Percentiles rank a stretch among this genome's conserved stretches.
Conservation (phyloP, 2,888 invertebrate species). For the Pterobdella sp. region DNA sequence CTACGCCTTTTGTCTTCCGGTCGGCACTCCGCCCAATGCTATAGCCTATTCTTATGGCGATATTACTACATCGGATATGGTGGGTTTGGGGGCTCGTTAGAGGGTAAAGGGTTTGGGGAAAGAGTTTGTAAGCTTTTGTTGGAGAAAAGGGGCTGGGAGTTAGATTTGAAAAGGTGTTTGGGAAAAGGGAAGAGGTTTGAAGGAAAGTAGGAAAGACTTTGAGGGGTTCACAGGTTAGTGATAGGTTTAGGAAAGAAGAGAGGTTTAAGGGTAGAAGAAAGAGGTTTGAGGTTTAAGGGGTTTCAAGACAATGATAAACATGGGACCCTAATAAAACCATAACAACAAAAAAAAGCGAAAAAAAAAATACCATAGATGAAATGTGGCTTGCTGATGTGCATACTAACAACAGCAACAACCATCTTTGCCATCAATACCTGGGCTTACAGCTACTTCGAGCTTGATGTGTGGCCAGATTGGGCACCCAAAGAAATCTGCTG, state of each 20-base stretch:
- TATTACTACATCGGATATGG: slow-evolving; percentile 30
- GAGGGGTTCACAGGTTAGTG: too few species aligned
- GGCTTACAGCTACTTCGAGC: slow-evolving; percentile 39
- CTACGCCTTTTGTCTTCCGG: slow-evolving; percentile 31
- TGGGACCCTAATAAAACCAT: background rate
- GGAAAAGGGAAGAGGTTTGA: too few species aligned
- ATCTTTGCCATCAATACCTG: slow-evolving; percentile 42
- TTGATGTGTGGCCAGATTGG: slow-evolving; percentile 41
- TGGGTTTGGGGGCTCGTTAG: slow-evolving; percentile 10
- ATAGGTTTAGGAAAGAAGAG: too few species aligned
- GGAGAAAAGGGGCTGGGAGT: background rate
- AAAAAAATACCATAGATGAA: slow-evolving; percentile 38
- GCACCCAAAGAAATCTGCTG: too few species aligned
- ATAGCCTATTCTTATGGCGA: slow-evolving; percentile 33
- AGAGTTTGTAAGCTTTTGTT: background rate
- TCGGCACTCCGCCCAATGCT: slow-evolving; percentile 30
- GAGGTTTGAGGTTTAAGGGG: background rate
- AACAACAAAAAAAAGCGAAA: background rate
- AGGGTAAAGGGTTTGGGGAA: background rate
- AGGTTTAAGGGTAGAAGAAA: background rate
- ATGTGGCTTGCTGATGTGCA: slow-evolving; percentile 41
- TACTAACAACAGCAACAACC: slow-evolving; percentile 39
- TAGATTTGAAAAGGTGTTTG: background rate
- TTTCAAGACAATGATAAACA: background rate
- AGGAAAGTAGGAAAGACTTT: too few species aligned